Conservation (phyloP, 1,140 invertebrate species). For the Anadara kagoshimensis region DNA sequence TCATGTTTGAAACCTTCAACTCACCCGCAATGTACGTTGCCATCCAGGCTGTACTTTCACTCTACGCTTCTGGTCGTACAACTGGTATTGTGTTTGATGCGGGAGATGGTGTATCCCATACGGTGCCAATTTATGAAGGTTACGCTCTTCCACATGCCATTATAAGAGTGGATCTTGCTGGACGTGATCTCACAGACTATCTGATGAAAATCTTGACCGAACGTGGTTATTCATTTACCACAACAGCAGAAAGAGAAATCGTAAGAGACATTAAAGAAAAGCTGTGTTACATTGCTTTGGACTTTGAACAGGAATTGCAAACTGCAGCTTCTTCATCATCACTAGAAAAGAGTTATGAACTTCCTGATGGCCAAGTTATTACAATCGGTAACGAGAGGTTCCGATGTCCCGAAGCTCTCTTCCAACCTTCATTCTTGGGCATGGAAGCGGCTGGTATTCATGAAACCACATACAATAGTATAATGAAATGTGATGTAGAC, state of each 20-base stretch:
- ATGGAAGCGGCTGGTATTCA: constrained; percentile 67
- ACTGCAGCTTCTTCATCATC: constrained; percentile 82
- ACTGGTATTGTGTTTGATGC: constrained; percentile 4
- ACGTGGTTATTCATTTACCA: constrained; percentile 92
- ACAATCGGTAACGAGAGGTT: no score
- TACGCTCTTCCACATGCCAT: constrained; percentile 81
- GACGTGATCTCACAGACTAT: constrained; percentile 93
- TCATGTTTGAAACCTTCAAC: constrained; percentile 82
- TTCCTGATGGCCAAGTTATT: no score
- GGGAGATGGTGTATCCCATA: constrained; percentile 80
- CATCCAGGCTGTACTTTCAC: constrained; percentile 82
- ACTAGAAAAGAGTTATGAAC: constrained; percentile 48
- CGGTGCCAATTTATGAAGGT: constrained; percentile 91
- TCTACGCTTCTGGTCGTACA: constrained; percentile 56
- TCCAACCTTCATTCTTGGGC: constrained; percentile 75
- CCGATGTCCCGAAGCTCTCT: constrained; percentile 44
- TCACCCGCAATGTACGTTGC: constrained; percentile 95
- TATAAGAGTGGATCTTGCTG: constrained; percentile 90
- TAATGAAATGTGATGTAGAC: no score
- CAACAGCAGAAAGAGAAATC: constrained; percentile 84
- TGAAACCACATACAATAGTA: no score
- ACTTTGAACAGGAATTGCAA: constrained; percentile 93
- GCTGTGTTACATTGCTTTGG: no score
- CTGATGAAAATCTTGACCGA: constrained; percentile 96
- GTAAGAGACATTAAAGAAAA: no score